Conservation (phyloP, 2,797 vertebrate species). For the Syngnathus rostellatus region DNA sequence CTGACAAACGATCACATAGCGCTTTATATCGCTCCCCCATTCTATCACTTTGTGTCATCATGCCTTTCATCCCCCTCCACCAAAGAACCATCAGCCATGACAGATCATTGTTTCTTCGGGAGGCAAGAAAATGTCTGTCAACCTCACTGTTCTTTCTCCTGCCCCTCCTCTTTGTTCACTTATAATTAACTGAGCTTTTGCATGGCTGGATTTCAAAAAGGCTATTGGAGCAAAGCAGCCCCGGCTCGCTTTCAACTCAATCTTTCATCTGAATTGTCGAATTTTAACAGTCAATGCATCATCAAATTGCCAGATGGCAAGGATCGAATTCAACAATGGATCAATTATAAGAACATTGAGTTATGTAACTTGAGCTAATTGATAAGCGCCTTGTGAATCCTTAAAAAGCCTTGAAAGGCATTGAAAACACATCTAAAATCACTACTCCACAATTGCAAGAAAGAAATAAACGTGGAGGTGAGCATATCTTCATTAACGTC, state of each 20-base stretch:
- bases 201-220: conserved; percentile 64
- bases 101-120: conserved; percentile 44
- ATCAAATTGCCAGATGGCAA: conserved; percentile 47
- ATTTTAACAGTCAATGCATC: conserved; percentile 62
- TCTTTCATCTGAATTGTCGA: conserved; percentile 56
- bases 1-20: neutral
- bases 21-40: conserved; percentile 3
- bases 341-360: conserved; percentile 35
- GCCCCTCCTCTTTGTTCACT: conserved; percentile 52
- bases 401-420: too few relatives aligned
- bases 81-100: conserved; percentile 24
- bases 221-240: conserved; percentile 51
- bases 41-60: conserved; percentile 17
- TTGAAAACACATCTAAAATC: neutral
- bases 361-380: conserved; percentile 13
- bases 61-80: conserved; percentile 1
- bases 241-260: conserved; percentile 44
- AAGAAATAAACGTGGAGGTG: neutral
- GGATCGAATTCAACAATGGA: conserved; percentile 49
- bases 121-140: conserved; percentile 29
- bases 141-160: conserved; percentile 35
- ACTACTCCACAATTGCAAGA: neutral
- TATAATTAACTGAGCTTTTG: conserved; percentile 65
- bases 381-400: neutral
- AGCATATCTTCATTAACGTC: neutral